Evolutionary conservation across 2,113 vertebrate species (phyloP).

Genomic region (Cynopterus brachyotis): DNA sequence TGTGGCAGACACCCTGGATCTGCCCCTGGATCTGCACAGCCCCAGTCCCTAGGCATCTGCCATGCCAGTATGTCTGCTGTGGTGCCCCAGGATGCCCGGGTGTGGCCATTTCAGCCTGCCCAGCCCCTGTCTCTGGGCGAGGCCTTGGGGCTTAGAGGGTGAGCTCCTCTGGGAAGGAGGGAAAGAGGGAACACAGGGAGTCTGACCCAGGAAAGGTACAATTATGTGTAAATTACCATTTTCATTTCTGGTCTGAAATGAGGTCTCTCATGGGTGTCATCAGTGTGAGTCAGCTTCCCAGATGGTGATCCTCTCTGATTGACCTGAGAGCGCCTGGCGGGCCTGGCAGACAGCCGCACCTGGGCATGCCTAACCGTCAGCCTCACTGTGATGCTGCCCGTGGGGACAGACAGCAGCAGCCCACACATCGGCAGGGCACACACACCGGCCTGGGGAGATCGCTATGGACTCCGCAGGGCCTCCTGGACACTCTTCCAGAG

Average conservation of each 20-base stretch:
- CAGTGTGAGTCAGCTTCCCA: not conserved
- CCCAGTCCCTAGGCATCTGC: fast-evolving
- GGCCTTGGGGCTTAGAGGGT: not conserved
- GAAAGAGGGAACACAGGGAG: not conserved
- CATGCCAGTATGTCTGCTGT: fast-evolving
- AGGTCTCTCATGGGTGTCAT: not conserved
- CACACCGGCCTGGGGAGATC: not conserved
- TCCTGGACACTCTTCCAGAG: not conserved
- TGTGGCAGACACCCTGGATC: fast-evolving
- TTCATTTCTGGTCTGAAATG: not conserved
- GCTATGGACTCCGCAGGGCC: not conserved
- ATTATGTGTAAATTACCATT: not conserved
- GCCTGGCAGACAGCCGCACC: not conserved
- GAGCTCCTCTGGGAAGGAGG: not conserved
- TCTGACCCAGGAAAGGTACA: not conserved
- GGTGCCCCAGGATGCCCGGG: fast-evolving
- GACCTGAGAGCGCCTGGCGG: not conserved
- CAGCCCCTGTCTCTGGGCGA: not conserved
- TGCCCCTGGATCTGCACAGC: fast-evolving
- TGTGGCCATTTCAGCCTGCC: not conserved
- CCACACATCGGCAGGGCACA: not conserved
- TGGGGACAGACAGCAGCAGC: no score
- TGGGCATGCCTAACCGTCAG: not conserved
- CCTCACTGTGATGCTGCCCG: not conserved
- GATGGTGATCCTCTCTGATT: not conserved